Percentiles rank a stretch among this genome's conserved stretches.
Evolutionary conservation across 2,113 vertebrate species (phyloP).

Genomic region (Nerophis lumbriciformis): DNA sequence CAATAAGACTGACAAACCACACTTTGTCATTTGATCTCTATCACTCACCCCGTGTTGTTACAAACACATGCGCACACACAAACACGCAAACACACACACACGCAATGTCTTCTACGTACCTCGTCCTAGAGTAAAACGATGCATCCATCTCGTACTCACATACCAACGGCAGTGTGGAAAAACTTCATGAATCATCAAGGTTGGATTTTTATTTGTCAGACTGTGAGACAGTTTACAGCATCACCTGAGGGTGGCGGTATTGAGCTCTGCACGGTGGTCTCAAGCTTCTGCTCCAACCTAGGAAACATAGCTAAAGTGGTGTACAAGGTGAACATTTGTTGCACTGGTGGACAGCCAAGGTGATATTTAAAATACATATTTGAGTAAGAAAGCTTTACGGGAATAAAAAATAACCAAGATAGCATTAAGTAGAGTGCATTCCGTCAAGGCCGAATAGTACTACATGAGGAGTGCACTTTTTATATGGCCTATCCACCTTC

Average conservation of each 20-base stretch:
- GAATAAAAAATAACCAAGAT: too few relatives aligned
- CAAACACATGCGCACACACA: too few relatives aligned
- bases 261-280: slow-evolving; percentile 44
- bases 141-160: slow-evolving; percentile 34
- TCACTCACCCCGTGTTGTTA: not conserved
- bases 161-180: slow-evolving; percentile 36
- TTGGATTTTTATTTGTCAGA: slow-evolving; percentile 49
- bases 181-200: slow-evolving; percentile 57
- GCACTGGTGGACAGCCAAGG: slow-evolving; percentile 23
- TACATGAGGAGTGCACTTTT: too few relatives aligned
- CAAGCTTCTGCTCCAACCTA: slow-evolving; percentile 42
- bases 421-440: too few relatives aligned
- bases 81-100: not conserved
- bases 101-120: not conserved
- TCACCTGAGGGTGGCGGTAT: slow-evolving; percentile 55
- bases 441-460: too few relatives aligned
- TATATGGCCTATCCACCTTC: too few relatives aligned
- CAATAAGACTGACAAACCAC: slow-evolving; percentile 28
- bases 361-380: too few relatives aligned
- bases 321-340: slow-evolving; percentile 68
- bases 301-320: slow-evolving; percentile 38
- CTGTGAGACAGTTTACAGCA: slow-evolving; percentile 16
- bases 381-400: too few relatives aligned
- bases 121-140: slow-evolving; percentile 35
- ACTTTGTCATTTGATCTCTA: slow-evolving; percentile 9